phyloP scores from a whole-genome alignment of 2,113 vertebrate species.

The Chrysochloris asiatica region DNA sequence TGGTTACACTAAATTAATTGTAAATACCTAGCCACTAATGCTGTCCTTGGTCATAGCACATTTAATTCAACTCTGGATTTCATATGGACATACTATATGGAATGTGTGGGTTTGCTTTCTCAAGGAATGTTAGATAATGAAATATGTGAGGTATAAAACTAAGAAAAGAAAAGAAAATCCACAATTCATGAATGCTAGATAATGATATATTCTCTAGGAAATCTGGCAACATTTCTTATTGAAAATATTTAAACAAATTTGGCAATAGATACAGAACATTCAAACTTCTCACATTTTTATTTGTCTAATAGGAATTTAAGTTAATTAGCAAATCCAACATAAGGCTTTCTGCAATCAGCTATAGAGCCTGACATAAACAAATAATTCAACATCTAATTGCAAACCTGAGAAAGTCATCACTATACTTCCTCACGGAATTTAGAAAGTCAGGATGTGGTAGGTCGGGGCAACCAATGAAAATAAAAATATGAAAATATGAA shows the following conservation, averaged over 20 bases:
- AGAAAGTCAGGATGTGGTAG: neutral
- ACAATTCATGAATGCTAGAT: slow-evolving; percentile 54
- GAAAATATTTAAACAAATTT: slow-evolving; percentile 39
- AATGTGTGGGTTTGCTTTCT: neutral
- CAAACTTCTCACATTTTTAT: slow-evolving; percentile 7
- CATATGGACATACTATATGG: neutral
- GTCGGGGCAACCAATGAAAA: neutral
- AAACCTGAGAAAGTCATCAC: neutral
- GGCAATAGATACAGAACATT: neutral
- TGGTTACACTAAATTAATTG: slow-evolving; percentile 65
- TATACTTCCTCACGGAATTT: neutral
- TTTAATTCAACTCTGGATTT: slow-evolving; percentile 20
- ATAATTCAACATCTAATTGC: neutral
- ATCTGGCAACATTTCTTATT: slow-evolving; percentile 35
- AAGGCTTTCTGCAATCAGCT: neutral
- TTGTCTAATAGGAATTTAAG: neutral
- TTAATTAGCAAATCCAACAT: slow-evolving; percentile 35
- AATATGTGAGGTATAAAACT: slow-evolving; percentile 36
- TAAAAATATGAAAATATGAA: neutral
- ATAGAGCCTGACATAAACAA: neutral
- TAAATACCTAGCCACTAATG: slow-evolving; percentile 49
- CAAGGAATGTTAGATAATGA: slow-evolving; percentile 13
- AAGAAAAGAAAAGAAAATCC: neutral
- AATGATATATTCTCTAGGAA: slow-evolving; percentile 60
- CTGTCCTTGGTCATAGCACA: neutral